Conservation (phyloP, 2,888 invertebrate species). For the Zaprionus lineosus region DNA sequence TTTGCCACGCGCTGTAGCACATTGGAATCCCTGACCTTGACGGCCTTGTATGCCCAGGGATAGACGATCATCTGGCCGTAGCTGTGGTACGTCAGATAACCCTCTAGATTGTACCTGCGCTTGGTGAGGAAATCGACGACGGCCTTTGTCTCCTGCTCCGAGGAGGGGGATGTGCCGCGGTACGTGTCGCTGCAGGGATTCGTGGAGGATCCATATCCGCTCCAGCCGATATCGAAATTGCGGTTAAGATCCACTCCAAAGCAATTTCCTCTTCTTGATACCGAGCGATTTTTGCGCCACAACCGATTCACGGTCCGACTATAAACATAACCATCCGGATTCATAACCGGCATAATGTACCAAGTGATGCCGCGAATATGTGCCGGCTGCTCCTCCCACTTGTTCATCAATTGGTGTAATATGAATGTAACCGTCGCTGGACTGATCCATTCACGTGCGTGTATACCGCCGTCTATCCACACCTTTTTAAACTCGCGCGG, state of each 20-base stretch:
- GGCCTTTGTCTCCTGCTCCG: conserved; percentile 92
- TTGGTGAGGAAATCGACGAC: conserved; percentile 84
- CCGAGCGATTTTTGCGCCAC: conserved; percentile 90
- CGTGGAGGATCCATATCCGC: conserved; percentile 85
- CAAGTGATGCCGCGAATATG: conserved; percentile 91
- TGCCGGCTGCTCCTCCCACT: conserved; percentile 86
- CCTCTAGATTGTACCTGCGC: conserved; percentile 85
- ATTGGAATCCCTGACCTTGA: conserved; percentile 71
- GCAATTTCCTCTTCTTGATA: conserved; percentile 83
- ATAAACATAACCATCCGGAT: conserved; percentile 94
- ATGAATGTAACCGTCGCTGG: conserved; percentile 91
- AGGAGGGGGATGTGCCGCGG: conserved; percentile 89
- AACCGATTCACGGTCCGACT: conserved; percentile 90
- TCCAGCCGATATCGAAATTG: conserved; percentile 94
- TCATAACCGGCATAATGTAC: conserved; percentile 89
- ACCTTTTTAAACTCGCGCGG: conserved; percentile 86
- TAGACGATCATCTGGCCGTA: conserved; percentile 84
- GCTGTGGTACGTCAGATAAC: conserved; percentile 91
- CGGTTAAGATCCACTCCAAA: conserved; percentile 92
- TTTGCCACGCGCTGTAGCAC: conserved; percentile 74
- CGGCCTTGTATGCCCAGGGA: conserved; percentile 81
- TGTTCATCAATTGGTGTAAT: conserved; percentile 87
- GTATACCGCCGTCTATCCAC: conserved; percentile 91
- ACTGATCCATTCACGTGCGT: conserved; percentile 95
- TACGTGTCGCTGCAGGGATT: conserved; percentile 91